Percentiles rank a stretch among this genome's conserved stretches.
phyloP scores from a whole-genome alignment of 2,113 vertebrate genomes.

The Stegastes partitus region DNA sequence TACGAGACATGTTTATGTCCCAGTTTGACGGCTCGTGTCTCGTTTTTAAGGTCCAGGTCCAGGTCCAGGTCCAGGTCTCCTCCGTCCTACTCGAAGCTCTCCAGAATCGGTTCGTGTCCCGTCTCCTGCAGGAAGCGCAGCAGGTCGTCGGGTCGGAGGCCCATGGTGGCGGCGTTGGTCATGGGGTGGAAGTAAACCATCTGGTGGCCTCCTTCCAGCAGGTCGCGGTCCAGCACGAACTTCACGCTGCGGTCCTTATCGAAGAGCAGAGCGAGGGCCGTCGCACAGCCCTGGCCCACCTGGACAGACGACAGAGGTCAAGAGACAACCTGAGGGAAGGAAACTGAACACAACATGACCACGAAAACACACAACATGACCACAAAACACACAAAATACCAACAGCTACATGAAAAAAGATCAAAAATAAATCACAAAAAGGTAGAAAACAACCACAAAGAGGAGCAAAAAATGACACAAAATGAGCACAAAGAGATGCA shows the following conservation, averaged over 20 bases:
- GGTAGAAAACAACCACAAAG: no score
- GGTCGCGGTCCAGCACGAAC: constrained; percentile 89
- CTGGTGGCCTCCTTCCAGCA: constrained; percentile 87
- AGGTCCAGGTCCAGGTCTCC: accelerated
- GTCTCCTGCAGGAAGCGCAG: constrained; percentile 90
- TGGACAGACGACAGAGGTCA: constrained; percentile 11
- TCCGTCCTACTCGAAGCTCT: constrained; percentile 77
- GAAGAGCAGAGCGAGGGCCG: constrained; percentile 91
- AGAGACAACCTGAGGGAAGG: not conserved
- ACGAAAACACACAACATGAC: no score
- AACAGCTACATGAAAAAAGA: no score
- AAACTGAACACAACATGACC: no score
- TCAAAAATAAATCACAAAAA: no score
- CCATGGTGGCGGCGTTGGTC: constrained; percentile 93
- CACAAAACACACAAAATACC: no score
- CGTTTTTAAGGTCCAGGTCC: not conserved
- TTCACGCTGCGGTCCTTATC: constrained; percentile 86
- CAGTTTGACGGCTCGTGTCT: no score
- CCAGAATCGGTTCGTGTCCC: constrained; percentile 88
- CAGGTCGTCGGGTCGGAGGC: constrained; percentile 89
- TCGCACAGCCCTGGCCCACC: constrained; percentile 91
- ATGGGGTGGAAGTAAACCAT: constrained; percentile 94
- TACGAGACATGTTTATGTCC: no score
- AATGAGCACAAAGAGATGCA: no score
- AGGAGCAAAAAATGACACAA: no score